Conservation (phyloP, 2,113 vertebrate species). For the Mustelus asterias region DNA sequence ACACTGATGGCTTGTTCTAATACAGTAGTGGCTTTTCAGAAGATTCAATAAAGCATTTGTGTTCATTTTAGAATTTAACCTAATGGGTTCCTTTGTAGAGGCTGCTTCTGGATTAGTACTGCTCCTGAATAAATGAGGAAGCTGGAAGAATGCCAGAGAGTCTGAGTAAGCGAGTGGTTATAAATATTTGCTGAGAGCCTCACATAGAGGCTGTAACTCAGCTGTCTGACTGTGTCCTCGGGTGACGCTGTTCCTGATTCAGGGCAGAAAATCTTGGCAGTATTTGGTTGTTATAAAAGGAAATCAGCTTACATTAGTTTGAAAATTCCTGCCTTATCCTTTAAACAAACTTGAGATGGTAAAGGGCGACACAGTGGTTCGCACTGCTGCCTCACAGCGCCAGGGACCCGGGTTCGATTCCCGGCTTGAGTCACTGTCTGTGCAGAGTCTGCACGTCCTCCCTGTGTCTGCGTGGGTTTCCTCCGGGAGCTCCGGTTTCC, state of each 20-base stretch:
- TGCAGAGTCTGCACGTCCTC: too few relatives aligned
- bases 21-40: slow-evolving; percentile 28
- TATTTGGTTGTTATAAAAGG: neutral
- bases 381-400: too few relatives aligned
- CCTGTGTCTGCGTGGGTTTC: too few relatives aligned
- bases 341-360: neutral
- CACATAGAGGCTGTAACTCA: slow-evolving; percentile 17
- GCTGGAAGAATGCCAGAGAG: slow-evolving; percentile 15
- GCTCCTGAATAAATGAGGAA: slow-evolving; percentile 25
- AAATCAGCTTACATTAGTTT: neutral
- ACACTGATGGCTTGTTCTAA: slow-evolving; percentile 15
- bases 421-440: too few relatives aligned
- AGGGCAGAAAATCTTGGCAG: slow-evolving; percentile 12
- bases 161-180: slow-evolving; percentile 31
- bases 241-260: slow-evolving; percentile 19
- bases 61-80: slow-evolving; percentile 27
- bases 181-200: slow-evolving; percentile 31
- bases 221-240: slow-evolving; percentile 21
- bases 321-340: neutral
- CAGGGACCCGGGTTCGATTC: too few relatives aligned
- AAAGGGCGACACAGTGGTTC: too few relatives aligned
- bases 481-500: too few relatives aligned
- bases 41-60: slow-evolving; percentile 18
- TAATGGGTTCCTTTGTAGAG: slow-evolving; percentile 17
- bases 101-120: slow-evolving; percentile 11